phyloP scores from a whole-genome alignment of 2,113 vertebrate genomes.

The Phyllostomus hastatus region DNA sequence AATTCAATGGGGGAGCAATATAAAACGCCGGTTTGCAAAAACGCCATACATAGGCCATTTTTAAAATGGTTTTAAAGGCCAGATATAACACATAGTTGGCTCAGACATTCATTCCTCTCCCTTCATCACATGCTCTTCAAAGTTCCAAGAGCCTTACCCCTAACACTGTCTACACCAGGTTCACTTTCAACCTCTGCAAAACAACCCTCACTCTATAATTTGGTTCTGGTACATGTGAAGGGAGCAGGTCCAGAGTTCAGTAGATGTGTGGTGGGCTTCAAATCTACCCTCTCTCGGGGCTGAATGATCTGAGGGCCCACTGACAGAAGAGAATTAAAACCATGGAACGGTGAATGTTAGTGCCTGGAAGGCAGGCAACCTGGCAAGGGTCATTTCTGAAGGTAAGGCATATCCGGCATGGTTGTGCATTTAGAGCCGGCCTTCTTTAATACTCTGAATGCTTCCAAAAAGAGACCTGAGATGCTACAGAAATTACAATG shows the following conservation, averaged over 20 bases:
- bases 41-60: not conserved
- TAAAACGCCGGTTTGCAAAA: not conserved
- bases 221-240: not conserved
- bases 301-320: not conserved
- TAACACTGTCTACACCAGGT: not conserved
- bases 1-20: not conserved
- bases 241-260: not conserved
- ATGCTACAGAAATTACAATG: not conserved
- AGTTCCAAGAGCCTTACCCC: not conserved
- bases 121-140: not conserved
- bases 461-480: not conserved
- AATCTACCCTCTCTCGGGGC: not conserved
- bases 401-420: not conserved
- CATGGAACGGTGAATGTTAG: not conserved
- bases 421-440: not conserved
- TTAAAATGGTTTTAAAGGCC: not conserved
- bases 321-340: not conserved
- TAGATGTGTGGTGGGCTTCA: not conserved
- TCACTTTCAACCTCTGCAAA: not conserved
- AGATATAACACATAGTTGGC: not conserved
- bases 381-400: not conserved
- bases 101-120: not conserved
- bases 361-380: not conserved
- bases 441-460: not conserved
- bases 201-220: not conserved